Base-by-base conservation (phyloP, 2,888 invertebrate species). In the Limnephilus marmoratus region DNA sequence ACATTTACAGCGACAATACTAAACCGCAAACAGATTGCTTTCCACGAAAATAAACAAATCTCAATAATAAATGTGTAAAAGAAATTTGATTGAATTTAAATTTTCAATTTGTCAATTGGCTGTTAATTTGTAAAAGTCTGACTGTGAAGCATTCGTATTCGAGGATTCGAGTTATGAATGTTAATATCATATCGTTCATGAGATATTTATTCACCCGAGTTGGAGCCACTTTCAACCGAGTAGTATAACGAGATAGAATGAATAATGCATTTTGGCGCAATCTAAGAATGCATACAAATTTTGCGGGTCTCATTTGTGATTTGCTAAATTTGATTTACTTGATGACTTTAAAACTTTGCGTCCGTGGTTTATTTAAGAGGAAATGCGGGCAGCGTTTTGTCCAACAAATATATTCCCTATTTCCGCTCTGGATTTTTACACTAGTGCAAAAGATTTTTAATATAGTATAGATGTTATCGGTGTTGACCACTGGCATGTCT, bases 281-380 rank as follows among this genome's bases (percentile, higher is more conserved):
- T 83, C 83, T 83, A 37, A 83, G 83, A 83, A 83, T 83, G 83
- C 83, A 83, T 83, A 83, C 83, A 83, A 83, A 83, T 83, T 83
- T 37, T 34, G 41, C 37, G 41, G 83, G 24, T 68, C 68, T 68
- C 68, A 68, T 68, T 68, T 68, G 68, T n/a, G 68, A 24, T 24
- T 68, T 68, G 68, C 24, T 24, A n/a, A 68, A 68, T 68, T 68
- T 68, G 68, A 68, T 68, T 68, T 24, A 68, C n/a, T n/a, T 68
- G 24, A 68, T 68, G 68, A 68, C 24, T 68, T 68, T 68, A 68
- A 68, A 24, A 68, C 68, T 68, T 24, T 68, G 24, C 68, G 68
- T n/a, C 68, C 9, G 24, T n/a, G 68, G 68, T 68, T 53, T 68
- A 9, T 24, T 49, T 49, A 45, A 45, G 45, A 11, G 45, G 12